Evolutionary conservation across 2,797 vertebrate species (phyloP).

Genomic region (Xenopus petersii): DNA sequence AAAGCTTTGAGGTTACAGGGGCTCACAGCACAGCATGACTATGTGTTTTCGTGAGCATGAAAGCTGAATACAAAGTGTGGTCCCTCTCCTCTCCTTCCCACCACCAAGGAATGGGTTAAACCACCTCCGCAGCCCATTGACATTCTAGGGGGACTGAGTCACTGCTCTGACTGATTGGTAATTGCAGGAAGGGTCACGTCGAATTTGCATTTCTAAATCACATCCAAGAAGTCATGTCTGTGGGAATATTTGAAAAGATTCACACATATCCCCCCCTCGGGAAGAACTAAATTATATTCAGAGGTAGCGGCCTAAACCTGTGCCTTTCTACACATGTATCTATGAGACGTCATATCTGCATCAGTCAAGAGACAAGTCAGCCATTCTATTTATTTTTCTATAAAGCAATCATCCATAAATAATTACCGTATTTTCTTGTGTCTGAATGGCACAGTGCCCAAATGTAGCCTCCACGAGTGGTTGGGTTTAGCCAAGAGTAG

Average conservation of each 20-base stretch:
- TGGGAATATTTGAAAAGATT: not conserved
- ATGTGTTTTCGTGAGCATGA: not conserved
- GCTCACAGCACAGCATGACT: not conserved
- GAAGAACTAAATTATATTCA: no score
- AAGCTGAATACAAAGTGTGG: slow-evolving; percentile 24
- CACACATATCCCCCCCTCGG: no score
- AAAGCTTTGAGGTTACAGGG: slow-evolving; percentile 1
- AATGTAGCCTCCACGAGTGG: no score
- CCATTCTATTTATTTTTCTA: no score
- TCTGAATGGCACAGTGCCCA: no score
- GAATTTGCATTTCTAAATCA: not conserved
- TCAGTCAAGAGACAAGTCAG: no score
- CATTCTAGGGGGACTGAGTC: not conserved
- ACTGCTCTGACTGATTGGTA: not conserved
- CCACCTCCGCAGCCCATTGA: not conserved
- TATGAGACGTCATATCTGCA: no score
- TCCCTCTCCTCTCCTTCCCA: slow-evolving; percentile 3
- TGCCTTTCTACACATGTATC: no score
- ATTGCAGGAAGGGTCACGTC: not conserved
- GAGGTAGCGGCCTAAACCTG: no score
- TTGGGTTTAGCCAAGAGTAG: no score
- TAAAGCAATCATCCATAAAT: no score
- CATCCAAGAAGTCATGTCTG: not conserved
- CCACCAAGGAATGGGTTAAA: slow-evolving; percentile 22
- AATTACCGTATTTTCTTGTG: no score